A percentile compares a stretch with the other conserved stretches of the same genome.
Evolutionary conservation across 2,888 invertebrate genomes (phyloP).

Genomic region (Ashinkailepas kermadecensis): DNA sequence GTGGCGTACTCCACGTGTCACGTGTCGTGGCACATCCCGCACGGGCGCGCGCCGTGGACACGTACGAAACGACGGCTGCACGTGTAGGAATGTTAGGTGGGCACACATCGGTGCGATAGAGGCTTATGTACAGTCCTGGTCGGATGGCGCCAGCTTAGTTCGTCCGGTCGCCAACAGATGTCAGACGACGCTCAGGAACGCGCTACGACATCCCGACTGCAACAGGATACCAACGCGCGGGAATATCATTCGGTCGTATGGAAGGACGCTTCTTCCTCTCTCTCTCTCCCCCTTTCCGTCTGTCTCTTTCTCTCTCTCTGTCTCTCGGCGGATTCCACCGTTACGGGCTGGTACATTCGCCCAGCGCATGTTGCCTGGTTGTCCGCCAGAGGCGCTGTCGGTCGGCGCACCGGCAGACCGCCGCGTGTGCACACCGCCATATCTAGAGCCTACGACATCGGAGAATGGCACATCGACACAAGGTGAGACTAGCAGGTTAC

Average conservation of each 20-base stretch:
- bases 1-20: no score
- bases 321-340: no score
- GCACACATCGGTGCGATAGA: neutral
- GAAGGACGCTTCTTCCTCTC: neutral
- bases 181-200: no score
- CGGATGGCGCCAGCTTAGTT: neutral
- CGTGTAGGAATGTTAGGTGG: constrained; percentile 2
- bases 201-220: neutral
- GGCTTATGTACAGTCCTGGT: neutral
- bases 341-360: no score
- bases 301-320: no score
- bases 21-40: no score
- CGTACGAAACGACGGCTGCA: neutral
- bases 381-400: no score
- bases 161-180: neutral
- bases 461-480: constrained; percentile 12
- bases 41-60: no score
- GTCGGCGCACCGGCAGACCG: no score
- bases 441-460: constrained; percentile 1
- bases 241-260: neutral
- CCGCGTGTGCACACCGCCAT: neutral
- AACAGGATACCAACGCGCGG: neutral
- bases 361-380: no score
- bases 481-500: constrained; percentile 11
- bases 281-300: neutral